Evolutionary conservation across 2,113 vertebrate genomes (phyloP), one percentile per base, ranked within the genome.

Genomic region (Ammospiza nelsoni): DNA sequence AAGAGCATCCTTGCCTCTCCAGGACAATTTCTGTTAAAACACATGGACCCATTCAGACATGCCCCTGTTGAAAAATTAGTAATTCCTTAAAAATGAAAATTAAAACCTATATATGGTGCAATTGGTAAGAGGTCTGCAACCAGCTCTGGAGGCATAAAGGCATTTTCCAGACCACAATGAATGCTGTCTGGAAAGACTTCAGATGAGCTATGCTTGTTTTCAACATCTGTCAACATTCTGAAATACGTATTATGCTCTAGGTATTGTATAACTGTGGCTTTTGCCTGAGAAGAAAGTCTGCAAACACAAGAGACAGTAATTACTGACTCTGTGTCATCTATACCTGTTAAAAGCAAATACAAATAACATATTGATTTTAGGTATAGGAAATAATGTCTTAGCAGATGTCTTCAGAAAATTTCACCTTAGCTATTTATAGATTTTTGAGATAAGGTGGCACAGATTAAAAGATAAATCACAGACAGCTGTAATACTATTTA

Each of bases 1-100:
- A 83, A 43, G 41, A 76, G n/a, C 67, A 35, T 28, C 44, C 31
- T 29, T 57, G 24, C n/a, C 39, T 71, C 31, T 35, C 55, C 13
- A 8, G 25, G 18, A 19, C 28, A 10, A 14, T 20, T 59, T 61
- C 63, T 49, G 46, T 80, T 63, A 37, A 63, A 43, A 75, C 31
- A 63, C 24, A 54, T 24, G 7, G 22, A 61, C 15, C 1, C 0
- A 1, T 46, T 80, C 58, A 77, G 59, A n/a, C 4, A 2, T 5
- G 5, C 7, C 15, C 18, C 23, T n/a, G 17, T 28, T 85, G 54
- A 65, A 90, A 91, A 92, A 65, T 18, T 2, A 46, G 7, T 6
- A 7, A 17, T 19, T 90, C 25, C 79, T 88, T 35, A 72, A 59
- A 79, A 88, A 52, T 3, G 1, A 84, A 73, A 59, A 71, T 65